Conservation (phyloP, 35 echinoderm and acorn worm genomes). For the Strongylocentrotus purpuratus region DNA sequence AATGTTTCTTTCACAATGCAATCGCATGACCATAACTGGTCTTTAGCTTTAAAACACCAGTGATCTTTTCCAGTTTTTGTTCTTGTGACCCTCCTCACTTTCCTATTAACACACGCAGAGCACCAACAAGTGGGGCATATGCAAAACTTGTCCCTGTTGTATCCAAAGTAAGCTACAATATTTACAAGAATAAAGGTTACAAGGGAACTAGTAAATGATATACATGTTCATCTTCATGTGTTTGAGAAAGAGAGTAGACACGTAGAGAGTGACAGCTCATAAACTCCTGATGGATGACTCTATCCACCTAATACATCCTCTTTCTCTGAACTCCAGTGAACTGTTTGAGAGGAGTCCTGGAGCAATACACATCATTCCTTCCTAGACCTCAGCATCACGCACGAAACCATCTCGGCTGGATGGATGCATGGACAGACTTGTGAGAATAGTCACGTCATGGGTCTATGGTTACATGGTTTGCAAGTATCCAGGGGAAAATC, state of each 20-base stretch:
- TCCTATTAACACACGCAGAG: too few relatives aligned
- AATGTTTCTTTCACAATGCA: too few relatives aligned
- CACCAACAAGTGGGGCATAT: too few relatives aligned
- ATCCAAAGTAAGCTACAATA: background rate
- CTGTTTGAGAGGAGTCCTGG: background rate
- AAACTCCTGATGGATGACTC: background rate
- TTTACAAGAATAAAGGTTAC: background rate
- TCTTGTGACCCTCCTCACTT: too few relatives aligned
- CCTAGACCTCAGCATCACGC: too few relatives aligned
- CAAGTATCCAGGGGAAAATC: background rate
- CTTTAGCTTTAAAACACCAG: too few relatives aligned
- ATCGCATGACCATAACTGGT: too few relatives aligned
- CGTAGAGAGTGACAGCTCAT: background rate
- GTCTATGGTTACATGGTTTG: background rate
- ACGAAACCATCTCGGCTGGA: background rate
- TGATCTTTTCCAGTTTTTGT: too few relatives aligned
- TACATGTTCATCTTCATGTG: too few relatives aligned
- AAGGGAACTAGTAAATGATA: background rate
- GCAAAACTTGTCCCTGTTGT: background rate
- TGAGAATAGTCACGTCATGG: constrained; percentile 9
- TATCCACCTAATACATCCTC: background rate
- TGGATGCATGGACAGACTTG: background rate
- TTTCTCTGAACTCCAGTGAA: constrained; percentile 2
- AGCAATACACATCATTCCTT: background rate
- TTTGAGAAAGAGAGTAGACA: background rate